These are phyloP conservation scores for Cosmopolites sordidus DNA, from an alignment of 2,888 invertebrate species.

Conservation along the genomic window DNA sequence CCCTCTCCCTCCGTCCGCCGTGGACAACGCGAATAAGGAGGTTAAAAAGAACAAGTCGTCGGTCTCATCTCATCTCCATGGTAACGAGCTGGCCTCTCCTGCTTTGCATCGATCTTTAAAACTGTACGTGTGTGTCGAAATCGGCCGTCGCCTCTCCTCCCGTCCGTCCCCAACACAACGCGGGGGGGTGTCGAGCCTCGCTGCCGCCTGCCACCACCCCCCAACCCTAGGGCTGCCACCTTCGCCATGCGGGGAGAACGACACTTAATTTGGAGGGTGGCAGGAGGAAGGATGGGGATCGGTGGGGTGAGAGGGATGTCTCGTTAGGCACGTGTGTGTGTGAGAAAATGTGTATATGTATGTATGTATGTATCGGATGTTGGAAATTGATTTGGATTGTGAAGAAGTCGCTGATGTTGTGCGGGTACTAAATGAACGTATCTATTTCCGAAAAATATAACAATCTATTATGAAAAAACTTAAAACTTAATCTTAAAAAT, in stretches of 20 bases:
- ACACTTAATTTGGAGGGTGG: conserved; percentile 27
- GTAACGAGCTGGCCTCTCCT: conserved; percentile 51
- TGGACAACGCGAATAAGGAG: conserved; percentile 47
- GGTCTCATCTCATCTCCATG: conserved; percentile 51
- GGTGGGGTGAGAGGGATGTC: conserved; percentile 9
- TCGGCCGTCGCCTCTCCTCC: conserved; percentile 28
- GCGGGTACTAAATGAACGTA: too few relatives aligned
- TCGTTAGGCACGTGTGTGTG: conserved; percentile 29
- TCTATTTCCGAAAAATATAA: too few relatives aligned
- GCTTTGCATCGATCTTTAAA: conserved; percentile 53
- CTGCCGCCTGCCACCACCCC: not conserved
- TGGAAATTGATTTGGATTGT: conserved; percentile 25
- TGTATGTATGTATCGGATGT: conserved; percentile 2
- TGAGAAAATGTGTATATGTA: conserved; percentile 9
- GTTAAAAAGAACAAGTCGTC: conserved; percentile 51
- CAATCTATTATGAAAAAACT: too few relatives aligned
- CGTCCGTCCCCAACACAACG: not conserved
- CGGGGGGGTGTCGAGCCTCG: conserved; percentile 2
- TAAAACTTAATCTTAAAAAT: too few relatives aligned
- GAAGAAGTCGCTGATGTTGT: not conserved
- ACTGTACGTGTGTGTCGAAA: conserved; percentile 42
- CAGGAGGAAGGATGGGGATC: not conserved
- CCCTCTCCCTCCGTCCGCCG: conserved; percentile 29
- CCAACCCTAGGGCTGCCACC: conserved; percentile 17
- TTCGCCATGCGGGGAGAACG: conserved; percentile 28